Evolutionary conservation across 2,113 vertebrate genomes (phyloP).

Genomic region (Chinchilla lanigera): DNA sequence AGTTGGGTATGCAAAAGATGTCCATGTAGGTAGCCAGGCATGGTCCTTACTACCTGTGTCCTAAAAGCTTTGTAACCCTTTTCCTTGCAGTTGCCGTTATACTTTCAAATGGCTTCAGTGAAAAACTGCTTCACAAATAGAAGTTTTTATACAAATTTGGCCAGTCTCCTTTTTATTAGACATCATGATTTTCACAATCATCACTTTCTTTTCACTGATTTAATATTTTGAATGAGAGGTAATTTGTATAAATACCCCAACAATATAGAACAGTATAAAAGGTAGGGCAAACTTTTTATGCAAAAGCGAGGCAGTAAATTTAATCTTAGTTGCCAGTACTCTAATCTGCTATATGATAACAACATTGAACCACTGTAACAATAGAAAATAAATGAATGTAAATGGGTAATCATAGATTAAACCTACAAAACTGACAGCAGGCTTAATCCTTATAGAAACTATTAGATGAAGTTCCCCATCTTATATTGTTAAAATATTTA

Average conservation of each 20-base stretch:
- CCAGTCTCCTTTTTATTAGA: not conserved
- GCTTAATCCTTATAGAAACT: not conserved
- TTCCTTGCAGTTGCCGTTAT: not conserved
- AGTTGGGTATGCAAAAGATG: not conserved
- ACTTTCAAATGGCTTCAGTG: not conserved
- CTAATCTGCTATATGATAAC: not conserved
- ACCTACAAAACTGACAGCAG: not conserved
- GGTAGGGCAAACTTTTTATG: not conserved
- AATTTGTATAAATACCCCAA: not conserved
- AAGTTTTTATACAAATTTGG: not conserved
- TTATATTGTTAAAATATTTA: not conserved
- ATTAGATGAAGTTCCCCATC: not conserved
- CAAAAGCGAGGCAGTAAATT: not conserved
- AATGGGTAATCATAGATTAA: not conserved
- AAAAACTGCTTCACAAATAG: not conserved
- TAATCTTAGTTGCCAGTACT: not conserved
- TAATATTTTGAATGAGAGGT: not conserved
- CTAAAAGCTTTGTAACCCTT: not conserved
- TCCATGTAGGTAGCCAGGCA: fast-evolving
- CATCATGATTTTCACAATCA: not conserved
- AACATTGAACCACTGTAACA: too few species aligned
- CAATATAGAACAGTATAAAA: not conserved
- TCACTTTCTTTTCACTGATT: not conserved
- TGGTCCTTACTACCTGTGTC: not conserved
- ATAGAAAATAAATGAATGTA: not conserved